phyloP scores from a whole-genome alignment of 2,113 vertebrate species.

The Bothrops jararaca region DNA sequence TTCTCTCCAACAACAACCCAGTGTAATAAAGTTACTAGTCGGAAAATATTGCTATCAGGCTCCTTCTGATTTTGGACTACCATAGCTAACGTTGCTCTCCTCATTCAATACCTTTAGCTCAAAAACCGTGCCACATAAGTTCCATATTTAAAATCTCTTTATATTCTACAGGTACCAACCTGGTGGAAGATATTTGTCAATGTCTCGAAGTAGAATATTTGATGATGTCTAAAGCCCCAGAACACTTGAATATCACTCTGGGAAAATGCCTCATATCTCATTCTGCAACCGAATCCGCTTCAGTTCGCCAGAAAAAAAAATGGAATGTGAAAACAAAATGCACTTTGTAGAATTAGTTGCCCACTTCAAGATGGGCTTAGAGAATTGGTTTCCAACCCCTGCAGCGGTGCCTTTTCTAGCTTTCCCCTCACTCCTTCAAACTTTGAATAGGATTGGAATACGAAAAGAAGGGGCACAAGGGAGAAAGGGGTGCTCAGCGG shows the following conservation, averaged over 20 bases:
- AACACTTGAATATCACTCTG: slow-evolving; percentile 38
- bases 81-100: not conserved
- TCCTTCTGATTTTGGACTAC: not conserved
- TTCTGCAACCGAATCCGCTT: slow-evolving; percentile 41
- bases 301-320: slow-evolving; percentile 26
- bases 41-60: not conserved
- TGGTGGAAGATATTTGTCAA: slow-evolving; percentile 91
- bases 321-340: slow-evolving; percentile 37
- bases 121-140: not conserved
- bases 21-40: not conserved
- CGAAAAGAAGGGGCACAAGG: not conserved
- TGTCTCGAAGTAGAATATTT: slow-evolving; percentile 90
- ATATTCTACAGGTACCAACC: slow-evolving; percentile 76
- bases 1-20: not conserved
- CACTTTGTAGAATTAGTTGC: slow-evolving; percentile 38
- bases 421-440: not conserved
- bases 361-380: slow-evolving; percentile 18
- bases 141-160: slow-evolving; percentile 47
- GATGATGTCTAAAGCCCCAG: slow-evolving; percentile 82
- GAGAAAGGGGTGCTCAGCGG: not conserved
- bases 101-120: not conserved
- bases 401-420: slow-evolving; percentile 4
- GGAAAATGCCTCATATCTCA: slow-evolving; percentile 33
- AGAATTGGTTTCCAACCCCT: slow-evolving; percentile 32
- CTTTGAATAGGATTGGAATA: not conserved